Percentiles rank a stretch among this genome's conserved stretches.
phyloP scores from a whole-genome alignment of 2,113 vertebrate species.

The Percina caprodes region DNA sequence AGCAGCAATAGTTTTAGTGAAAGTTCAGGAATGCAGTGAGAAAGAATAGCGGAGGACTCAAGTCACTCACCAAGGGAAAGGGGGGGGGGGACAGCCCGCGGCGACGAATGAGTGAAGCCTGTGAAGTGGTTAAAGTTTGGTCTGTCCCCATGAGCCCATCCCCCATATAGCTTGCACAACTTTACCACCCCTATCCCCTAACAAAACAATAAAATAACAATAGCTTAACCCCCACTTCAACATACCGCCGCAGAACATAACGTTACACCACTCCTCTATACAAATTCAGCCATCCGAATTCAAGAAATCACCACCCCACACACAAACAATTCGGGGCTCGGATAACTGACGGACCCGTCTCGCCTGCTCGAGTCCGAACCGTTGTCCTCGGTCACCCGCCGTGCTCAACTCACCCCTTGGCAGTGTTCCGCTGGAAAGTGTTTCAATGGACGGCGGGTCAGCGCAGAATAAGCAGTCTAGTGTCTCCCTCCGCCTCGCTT shows the following conservation, averaged over 20 bases:
- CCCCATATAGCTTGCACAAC: conserved; percentile 79
- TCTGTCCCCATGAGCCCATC: conserved; percentile 76
- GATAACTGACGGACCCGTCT: conserved; percentile 31
- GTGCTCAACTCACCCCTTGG: conserved; percentile 75
- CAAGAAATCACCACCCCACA: not conserved
- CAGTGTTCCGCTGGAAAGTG: conserved; percentile 61
- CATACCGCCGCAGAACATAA: conserved; percentile 17
- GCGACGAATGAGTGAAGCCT: conserved; percentile 60
- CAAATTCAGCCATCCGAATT: conserved; percentile 41
- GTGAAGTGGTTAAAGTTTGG: conserved; percentile 85
- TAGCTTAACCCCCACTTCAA: conserved; percentile 37
- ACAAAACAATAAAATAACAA: conserved; percentile 59
- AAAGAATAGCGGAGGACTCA: conserved; percentile 37
- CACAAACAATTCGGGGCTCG: conserved; percentile 11
- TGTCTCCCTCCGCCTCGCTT: conserved; percentile 81
- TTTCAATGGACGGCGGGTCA: conserved; percentile 67
- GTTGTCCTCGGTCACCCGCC: conserved; percentile 56
- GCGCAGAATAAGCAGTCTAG: conserved; percentile 59
- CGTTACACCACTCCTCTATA: not conserved
- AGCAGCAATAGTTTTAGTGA: conserved; percentile 19
- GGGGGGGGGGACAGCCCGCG: conserved; percentile 33
- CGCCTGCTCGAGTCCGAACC: conserved; percentile 15
- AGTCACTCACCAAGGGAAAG: conserved; percentile 34
- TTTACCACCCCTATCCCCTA: conserved; percentile 64
- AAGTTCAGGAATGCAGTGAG: conserved; percentile 68